Conservation (phyloP, 2,113 vertebrate genomes). For the Oreocharis arfaki region DNA sequence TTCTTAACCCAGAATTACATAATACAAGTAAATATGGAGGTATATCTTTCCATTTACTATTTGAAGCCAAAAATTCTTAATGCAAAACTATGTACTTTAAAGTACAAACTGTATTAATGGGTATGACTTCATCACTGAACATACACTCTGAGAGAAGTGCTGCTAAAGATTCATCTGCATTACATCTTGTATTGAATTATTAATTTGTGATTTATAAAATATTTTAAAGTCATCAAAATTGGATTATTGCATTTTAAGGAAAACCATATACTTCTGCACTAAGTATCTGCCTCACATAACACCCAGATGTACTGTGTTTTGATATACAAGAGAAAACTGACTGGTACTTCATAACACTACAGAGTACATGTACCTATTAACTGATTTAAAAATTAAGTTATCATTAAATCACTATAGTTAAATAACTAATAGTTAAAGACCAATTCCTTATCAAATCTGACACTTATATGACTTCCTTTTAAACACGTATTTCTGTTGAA, state of each 20-base stretch:
- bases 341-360: background rate
- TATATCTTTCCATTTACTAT: background rate
- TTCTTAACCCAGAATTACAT: background rate
- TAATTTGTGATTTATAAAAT: background rate
- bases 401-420: background rate
- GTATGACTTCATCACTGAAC: background rate
- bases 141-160: background rate
- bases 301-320: background rate
- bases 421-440: too few species aligned
- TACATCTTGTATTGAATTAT: background rate
- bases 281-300: background rate
- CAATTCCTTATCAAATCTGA: background rate
- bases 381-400: background rate
- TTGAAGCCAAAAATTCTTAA: background rate
- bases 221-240: background rate
- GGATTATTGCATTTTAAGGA: background rate
- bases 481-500: background rate
- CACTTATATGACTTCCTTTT: background rate
- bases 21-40: background rate
- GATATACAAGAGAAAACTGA: background rate
- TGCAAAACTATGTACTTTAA: background rate
- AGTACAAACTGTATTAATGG: background rate
- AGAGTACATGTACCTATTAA: background rate
- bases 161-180: background rate
- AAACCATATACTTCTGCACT: background rate